Conservation (phyloP, 2,113 vertebrate genomes). For the Cricetomys ansorgei region DNA sequence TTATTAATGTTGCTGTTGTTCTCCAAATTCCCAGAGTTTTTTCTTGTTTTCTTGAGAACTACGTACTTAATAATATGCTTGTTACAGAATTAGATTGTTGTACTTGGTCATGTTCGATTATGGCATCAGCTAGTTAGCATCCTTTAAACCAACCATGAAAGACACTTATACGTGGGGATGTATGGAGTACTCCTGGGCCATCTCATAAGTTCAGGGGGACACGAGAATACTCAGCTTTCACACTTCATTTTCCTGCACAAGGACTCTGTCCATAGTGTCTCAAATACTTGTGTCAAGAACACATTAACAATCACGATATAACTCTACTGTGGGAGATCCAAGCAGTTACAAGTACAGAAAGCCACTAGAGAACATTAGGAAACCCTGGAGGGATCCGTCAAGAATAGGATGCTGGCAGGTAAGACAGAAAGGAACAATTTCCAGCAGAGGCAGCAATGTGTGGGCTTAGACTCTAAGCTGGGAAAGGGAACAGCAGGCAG, state of each 20-base stretch:
- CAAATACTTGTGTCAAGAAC: not conserved
- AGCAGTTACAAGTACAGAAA: not conserved
- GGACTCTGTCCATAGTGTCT: not conserved
- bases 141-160: not conserved
- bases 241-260: not conserved
- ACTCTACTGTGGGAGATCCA: not conserved
- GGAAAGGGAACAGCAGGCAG: not conserved
- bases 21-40: not conserved
- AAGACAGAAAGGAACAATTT: not conserved
- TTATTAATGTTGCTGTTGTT: not conserved
- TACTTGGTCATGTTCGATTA: not conserved
- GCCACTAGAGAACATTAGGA: not conserved
- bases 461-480: too few species aligned
- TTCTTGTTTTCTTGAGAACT: not conserved
- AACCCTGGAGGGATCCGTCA: not conserved
- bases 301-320: not conserved
- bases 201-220: not conserved
- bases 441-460: not conserved
- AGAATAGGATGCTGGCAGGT: not conserved
- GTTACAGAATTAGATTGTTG: not conserved
- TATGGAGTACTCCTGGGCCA: not conserved
- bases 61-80: not conserved
- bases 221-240: not conserved
- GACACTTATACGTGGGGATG: not conserved
- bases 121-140: not conserved